Conservation (phyloP, 2,797 vertebrate species). For the Botia almorhae region DNA sequence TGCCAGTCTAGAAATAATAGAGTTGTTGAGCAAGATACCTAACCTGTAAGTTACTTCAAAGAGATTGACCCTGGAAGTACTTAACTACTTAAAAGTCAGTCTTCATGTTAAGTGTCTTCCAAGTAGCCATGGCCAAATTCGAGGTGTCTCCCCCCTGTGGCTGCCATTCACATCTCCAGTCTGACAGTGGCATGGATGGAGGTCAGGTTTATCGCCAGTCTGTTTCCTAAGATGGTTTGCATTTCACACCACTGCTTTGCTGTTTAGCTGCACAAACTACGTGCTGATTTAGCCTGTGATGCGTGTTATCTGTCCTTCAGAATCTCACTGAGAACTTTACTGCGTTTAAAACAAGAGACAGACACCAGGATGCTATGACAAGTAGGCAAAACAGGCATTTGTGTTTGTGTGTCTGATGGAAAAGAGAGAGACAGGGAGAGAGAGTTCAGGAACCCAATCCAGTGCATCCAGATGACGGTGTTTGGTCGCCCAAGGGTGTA, state of each 20-base stretch:
- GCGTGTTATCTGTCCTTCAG: not conserved
- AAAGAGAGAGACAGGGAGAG: constrained; percentile 64
- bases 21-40: constrained; percentile 2
- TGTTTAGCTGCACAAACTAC: not conserved
- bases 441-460: constrained; percentile 75
- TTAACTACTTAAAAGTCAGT: constrained; percentile 19
- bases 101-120: constrained; percentile 6
- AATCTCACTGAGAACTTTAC: not conserved
- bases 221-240: not conserved
- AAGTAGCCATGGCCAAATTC: constrained; percentile 5
- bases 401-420: constrained; percentile 51
- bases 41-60: not conserved
- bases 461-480: constrained; percentile 70
- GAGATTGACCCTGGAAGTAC: constrained; percentile 8
- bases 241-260: not conserved
- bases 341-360: not conserved
- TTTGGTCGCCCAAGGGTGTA: constrained; percentile 84
- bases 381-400: constrained; percentile 64
- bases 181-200: not conserved
- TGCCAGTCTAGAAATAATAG: constrained; percentile 6
- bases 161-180: constrained; percentile 44
- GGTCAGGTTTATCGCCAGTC: not conserved
- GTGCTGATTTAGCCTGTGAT: not conserved
- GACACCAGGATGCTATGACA: constrained; percentile 40
- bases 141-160: constrained; percentile 60